phyloP scores from a whole-genome alignment of 2,888 invertebrate genomes.

The Pocota personata region DNA sequence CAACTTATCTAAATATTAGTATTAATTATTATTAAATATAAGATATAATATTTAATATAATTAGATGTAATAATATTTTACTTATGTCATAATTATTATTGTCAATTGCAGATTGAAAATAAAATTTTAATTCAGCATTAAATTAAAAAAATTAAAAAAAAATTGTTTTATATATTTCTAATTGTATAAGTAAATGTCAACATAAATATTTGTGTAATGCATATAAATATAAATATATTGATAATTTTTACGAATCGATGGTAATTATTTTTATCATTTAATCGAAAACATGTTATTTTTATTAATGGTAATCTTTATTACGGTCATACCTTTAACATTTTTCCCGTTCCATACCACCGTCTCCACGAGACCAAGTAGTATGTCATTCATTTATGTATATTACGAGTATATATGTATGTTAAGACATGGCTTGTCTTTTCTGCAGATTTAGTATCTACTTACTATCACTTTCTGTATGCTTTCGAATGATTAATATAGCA shows the following conservation, averaged over 20 bases:
- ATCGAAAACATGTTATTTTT: neutral
- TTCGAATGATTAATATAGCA: no score
- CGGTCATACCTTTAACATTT: no score
- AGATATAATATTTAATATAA: neutral
- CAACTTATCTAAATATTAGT: conserved; percentile 45
- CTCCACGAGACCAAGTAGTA: no score
- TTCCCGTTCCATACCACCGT: no score
- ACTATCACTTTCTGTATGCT: no score
- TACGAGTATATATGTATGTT: no score
- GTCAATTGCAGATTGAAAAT: conserved; percentile 59
- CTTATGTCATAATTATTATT: conserved; percentile 61
- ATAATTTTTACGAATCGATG: conserved; percentile 45
- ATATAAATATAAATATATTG: conserved; percentile 48
- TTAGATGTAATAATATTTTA: conserved; percentile 45
- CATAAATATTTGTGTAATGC: conserved; percentile 54
- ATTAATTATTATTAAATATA: neutral
- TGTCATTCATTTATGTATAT: no score
- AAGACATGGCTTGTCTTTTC: no score
- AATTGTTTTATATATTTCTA: conserved; percentile 56
- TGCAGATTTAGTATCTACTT: no score
- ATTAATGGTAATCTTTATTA: neutral
- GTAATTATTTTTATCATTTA: neutral
- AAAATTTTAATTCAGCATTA: conserved; percentile 39
- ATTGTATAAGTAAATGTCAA: conserved; percentile 54
- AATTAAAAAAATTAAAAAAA: neutral